Evolutionary conservation across 2,888 invertebrate genomes (phyloP), one percentile per base, ranked within the genome.

Genomic region (Lepas anatifera): DNA sequence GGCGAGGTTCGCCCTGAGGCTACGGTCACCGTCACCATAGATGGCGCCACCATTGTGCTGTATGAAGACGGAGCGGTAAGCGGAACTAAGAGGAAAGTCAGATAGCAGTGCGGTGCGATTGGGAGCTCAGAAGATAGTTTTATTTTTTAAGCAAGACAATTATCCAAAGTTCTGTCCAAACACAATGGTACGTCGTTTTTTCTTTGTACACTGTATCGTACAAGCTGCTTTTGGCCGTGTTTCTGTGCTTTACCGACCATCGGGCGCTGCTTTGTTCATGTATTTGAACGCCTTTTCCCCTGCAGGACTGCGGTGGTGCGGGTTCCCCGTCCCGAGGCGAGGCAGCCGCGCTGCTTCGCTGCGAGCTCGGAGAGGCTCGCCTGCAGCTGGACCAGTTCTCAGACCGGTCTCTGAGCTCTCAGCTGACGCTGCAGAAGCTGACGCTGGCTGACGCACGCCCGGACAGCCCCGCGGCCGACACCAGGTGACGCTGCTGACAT

Each of bases 321-420:
- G 89, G 87, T 76, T 89, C 89, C 0, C 89, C 89, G 0, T 87
- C 89, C 0, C 81, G 89, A 6, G 89, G 89, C 76, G 76, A 87
- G 73, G 87, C 85, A 78, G 87, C 87, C 72, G 89, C 88, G 0
- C 79, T 90, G 7, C 88, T 89, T 11, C 86, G 85, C 77, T 80
- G 90, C 68, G 85, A 86, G 18, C 84, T 90, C 18, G 87, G 86
- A 0, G 89, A 90, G 78, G 82, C 87, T 0, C 83, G 83, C 27
- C 76, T 87, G 0, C 85, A 85, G 8, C 80, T 87, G 71, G 86
- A 88, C 68, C 83, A 85, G 71, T 87, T 84, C 75, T 87, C 86
- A 6, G 90, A 90, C 76, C 83, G 83, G 64, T 88, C 88, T 75
- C 77, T 87, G 71, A 88, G 89, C 77, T 81, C 89, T 69, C 87